Evolutionary conservation across 2,797 vertebrate species (phyloP).

Genomic region (Diplodus puntazzo): DNA sequence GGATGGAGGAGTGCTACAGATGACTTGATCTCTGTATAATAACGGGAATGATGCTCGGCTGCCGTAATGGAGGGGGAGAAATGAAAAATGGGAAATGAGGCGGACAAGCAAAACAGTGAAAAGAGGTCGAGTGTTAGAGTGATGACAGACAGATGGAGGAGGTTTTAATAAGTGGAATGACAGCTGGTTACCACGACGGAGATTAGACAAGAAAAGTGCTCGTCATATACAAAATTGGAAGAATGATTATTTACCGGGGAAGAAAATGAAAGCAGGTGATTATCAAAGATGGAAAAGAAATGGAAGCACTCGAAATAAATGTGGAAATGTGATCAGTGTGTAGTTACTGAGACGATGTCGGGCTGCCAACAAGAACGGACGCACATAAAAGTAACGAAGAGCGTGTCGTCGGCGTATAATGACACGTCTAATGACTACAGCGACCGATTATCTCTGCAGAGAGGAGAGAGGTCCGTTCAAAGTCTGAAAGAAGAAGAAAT

Average conservation of each 20-base stretch:
- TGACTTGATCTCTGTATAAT: neutral
- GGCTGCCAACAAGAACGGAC: neutral
- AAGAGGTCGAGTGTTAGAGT: neutral
- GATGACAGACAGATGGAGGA: slow-evolving; percentile 1
- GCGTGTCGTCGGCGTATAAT: too few species aligned
- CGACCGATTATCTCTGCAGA: too few species aligned
- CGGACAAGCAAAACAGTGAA: neutral
- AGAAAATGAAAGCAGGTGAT: neutral
- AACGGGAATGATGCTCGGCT: neutral
- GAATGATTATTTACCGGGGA: neutral
- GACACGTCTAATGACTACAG: too few species aligned
- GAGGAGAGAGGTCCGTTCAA: too few species aligned
- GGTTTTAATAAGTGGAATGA: neutral
- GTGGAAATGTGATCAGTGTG: neutral
- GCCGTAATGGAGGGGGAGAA: neutral
- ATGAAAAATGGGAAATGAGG: neutral
- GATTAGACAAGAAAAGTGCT: neutral
- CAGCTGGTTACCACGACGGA: neutral
- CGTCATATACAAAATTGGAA: neutral
- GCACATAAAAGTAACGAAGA: too few species aligned
- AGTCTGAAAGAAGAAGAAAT: too few species aligned
- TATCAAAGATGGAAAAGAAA: neutral
- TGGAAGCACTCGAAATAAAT: too few species aligned
- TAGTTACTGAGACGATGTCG: neutral
- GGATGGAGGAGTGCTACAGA: neutral